Evolutionary conservation across 2,113 vertebrate species (phyloP).

Genomic region (Petromus typicus): DNA sequence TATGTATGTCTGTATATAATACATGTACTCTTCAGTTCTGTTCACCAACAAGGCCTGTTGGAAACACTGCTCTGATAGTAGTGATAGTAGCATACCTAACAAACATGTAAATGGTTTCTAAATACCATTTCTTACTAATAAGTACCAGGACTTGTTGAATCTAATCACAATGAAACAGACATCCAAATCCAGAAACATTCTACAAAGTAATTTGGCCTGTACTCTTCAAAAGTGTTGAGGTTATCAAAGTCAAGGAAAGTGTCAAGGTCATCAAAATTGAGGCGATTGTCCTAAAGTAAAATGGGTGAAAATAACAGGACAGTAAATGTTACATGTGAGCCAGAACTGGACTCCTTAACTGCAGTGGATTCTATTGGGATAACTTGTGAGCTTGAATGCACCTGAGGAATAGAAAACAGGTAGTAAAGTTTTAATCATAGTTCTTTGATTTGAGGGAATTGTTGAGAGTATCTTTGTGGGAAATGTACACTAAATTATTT

Average conservation of each 20-base stretch:
- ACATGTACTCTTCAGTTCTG: not conserved
- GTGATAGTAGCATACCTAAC: not conserved
- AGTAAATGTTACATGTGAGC: not conserved
- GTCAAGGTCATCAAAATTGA: too few species aligned
- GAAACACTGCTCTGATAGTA: not conserved
- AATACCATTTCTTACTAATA: not conserved
- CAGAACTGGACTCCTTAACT: not conserved
- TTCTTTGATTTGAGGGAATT: not conserved
- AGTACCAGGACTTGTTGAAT: not conserved
- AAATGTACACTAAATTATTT: not conserved
- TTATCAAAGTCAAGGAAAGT: not conserved
- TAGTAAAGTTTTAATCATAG: not conserved
- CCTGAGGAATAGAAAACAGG: not conserved
- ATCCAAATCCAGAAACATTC: not conserved
- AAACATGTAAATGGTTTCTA: not conserved
- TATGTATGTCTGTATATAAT: not conserved
- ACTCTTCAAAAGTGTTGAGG: not conserved
- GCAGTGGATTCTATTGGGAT: not conserved
- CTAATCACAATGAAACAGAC: not conserved
- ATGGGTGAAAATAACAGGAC: not conserved
- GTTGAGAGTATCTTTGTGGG: not conserved
- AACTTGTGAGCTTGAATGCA: not conserved
- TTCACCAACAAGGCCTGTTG: not conserved
- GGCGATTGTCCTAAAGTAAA: not conserved
- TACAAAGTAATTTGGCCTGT: not conserved